These are phyloP conservation scores for Australoheros scitulus DNA, from an alignment of 2,113 vertebrate genomes.

Conservation along the genomic window DNA sequence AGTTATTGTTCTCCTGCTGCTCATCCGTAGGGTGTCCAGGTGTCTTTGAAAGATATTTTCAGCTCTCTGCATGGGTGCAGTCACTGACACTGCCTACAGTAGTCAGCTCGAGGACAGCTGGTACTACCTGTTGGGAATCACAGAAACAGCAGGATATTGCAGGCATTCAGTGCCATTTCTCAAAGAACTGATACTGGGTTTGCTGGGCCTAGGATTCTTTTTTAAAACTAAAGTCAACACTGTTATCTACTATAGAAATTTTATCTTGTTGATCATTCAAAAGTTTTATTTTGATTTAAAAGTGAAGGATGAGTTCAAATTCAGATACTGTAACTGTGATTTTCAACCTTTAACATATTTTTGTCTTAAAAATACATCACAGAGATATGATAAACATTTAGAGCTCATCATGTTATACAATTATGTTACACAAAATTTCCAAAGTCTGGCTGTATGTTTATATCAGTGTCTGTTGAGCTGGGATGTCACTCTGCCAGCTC, in stretches of 20 bases:
- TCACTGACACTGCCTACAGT: background rate
- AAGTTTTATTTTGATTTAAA: background rate
- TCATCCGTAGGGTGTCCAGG: conserved; percentile 45
- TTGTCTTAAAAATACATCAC: background rate
- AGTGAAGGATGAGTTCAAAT: background rate
- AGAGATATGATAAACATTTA: background rate
- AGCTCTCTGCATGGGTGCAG: conserved; percentile 32
- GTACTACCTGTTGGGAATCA: conserved; percentile 38
- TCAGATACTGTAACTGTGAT: too few species aligned
- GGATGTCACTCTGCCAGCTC: background rate
- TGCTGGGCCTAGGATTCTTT: background rate
- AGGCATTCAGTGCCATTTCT: background rate
- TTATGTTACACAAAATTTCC: background rate
- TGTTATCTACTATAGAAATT: background rate
- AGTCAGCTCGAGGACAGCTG: conserved; percentile 12
- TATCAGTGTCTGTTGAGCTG: background rate
- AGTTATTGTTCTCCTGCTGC: conserved; percentile 22
- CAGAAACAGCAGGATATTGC: conserved; percentile 10
- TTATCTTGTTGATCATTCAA: background rate
- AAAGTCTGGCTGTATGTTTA: background rate
- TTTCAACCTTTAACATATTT: too few species aligned
- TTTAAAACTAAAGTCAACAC: background rate
- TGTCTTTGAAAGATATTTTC: conserved; percentile 57
- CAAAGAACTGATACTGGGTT: background rate
- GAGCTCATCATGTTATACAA: background rate